These are phyloP conservation scores for Dicentrarchus labrax DNA, from an alignment of 2,113 vertebrate species.

Conservation along the genomic window DNA sequence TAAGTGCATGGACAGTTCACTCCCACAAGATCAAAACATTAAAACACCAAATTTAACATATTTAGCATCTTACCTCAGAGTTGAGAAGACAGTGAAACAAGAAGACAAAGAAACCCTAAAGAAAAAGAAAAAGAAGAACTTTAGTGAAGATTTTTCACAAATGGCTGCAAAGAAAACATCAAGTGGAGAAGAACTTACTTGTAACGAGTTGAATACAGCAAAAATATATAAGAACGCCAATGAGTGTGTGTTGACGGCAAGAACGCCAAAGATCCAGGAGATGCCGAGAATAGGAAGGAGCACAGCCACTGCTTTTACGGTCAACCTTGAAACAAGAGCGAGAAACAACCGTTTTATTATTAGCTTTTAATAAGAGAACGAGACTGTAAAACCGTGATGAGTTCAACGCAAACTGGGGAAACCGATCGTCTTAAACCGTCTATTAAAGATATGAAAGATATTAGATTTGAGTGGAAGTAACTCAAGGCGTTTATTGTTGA, in stretches of 20 bases:
- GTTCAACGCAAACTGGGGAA: too few relatives aligned
- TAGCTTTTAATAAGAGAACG: background rate
- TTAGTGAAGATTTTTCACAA: slow-evolving; percentile 6
- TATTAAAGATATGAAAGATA: too few relatives aligned
- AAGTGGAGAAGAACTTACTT: slow-evolving; percentile 83
- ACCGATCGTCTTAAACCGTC: too few relatives aligned
- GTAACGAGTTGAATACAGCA: slow-evolving; percentile 95
- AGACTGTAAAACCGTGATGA: too few relatives aligned
- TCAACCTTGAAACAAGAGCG: slow-evolving; percentile 85
- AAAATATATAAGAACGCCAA: slow-evolving; percentile 96
- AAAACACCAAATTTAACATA: background rate
- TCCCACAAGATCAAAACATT: background rate
- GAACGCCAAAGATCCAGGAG: slow-evolving; percentile 95
- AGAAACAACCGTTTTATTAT: slow-evolving; percentile 2
- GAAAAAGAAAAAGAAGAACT: slow-evolving; percentile 14
- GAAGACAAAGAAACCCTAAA: slow-evolving; percentile 98
- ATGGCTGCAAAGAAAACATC: background rate
- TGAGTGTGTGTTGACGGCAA: slow-evolving; percentile 90
- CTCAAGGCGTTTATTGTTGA: too few relatives aligned
- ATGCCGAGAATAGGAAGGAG: slow-evolving; percentile 95
- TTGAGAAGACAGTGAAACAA: slow-evolving; percentile 98
- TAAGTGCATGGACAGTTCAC: background rate
- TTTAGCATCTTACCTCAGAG: slow-evolving; percentile 89
- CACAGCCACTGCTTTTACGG: slow-evolving; percentile 94
- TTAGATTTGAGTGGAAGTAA: too few relatives aligned